Base-by-base conservation (phyloP, 2,888 invertebrate genomes). In the Ennomos quercinarius region DNA sequence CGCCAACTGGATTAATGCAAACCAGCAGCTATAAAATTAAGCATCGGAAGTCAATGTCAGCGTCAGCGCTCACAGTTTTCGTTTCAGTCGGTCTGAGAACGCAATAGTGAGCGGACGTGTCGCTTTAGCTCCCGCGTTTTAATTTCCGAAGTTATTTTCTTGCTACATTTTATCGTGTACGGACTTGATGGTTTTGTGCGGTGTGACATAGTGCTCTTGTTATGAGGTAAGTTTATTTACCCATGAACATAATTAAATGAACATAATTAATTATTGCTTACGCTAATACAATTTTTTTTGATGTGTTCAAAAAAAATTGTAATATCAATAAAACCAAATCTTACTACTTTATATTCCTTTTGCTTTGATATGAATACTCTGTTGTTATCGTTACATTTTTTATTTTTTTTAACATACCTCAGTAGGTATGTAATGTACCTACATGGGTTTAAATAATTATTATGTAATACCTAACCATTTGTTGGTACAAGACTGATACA, bases 11-110 rank as follows among this genome's bases (percentile, higher is more conserved):
- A 44, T 45, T 41, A 13, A 42, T 43, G 38, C n/a, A 51, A 60
- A 55, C 50, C 10, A 8, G 10, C 17, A 11, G 12, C 38, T 36
- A 58, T 63, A 49, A 65, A 66, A 57, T 56, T 59, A 60, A 57
- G 52, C 12, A 63, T 64, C 61, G 61, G 63, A 67, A 63, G 68
- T 71, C 66, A 67, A 69, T 67, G 67, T 60, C 64, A 62, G 52
- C 36, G 67, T 60, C 64, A 62, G 52, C 36, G 44, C 60, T n/a
- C 10, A 45, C 39, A 6, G 47, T 57, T 48, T 50, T 61, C 52
- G 35, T 39, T 66, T 64, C 65, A 70, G 69, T 70, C 66, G 57
- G 56, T 56, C 51, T 56, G 54, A 41, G 63, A 52, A 49, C 67
- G 55, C 48, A 39, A 50, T 17, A 8, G 47, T 8, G 55, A 10